Base-by-base conservation (phyloP, 1,140 invertebrate species). In the Zaprionus vittiger region DNA sequence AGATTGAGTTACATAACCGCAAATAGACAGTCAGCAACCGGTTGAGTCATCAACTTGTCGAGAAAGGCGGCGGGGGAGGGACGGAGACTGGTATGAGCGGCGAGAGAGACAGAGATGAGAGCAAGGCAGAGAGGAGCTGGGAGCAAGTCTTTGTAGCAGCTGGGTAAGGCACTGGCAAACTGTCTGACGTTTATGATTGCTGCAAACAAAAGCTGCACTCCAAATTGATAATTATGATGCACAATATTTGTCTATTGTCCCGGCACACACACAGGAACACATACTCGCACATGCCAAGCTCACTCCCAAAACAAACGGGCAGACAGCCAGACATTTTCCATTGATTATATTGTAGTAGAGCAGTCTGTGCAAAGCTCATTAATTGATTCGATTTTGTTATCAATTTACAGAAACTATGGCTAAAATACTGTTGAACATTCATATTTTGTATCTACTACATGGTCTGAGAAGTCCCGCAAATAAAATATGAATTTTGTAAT, bases 151-250 rank as follows among this genome's bases (percentile, higher is more conserved):
- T 17, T n/a, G 22, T 41, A 20, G 31, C 1, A 59, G 26, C 31
- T 62, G 73, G 31, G 38, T 17, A 77, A 68, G 65, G 71, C 78
- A 76, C 24, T 54, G 24, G 37, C 54, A 73, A 66, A 66, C 52
- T 63, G 70, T 47, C 74, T 65, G 72, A 79, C 78, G 68, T 81
- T 84, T 89, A 87, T 87, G 81, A 89, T 79, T 89, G 78, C 81
- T 68, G 81, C 84, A 87, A 87, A 84, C 78, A 87, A 87, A 81
- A 83, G 83, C 73, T 87, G 84, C 84, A 87, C 85, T 84, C 73
- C 84, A 89, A 89, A 90, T 81, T 84, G 79, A 87, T 87, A 90
- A 89, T 84, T 81, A 81, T 65, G 74, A 77, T 71, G 69, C 52
- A 77, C 62, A 84, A 83, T 83, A 89, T 90, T 87, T 79, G 78